Percentiles rank a stretch among this genome's conserved stretches.
Conservation (phyloP, 92 coral and sea anemone genomes). For the Zoanthus gigantus region DNA sequence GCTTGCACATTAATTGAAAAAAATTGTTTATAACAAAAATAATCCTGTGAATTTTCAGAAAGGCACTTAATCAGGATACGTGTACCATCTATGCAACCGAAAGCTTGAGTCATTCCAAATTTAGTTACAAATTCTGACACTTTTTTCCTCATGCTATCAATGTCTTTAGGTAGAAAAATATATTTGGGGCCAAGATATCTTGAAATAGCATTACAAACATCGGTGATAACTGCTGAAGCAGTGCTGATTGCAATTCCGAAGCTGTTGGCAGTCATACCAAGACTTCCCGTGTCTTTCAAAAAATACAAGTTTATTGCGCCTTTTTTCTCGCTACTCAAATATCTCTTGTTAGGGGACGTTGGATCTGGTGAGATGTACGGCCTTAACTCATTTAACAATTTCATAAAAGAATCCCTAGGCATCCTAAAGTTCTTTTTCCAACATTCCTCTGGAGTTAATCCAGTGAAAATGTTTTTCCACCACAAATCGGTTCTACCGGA, state of each 20-base stretch:
- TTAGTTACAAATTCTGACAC: slow-evolving; percentile 64
- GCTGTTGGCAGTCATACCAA: slow-evolving; percentile 72
- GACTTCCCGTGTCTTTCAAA: slow-evolving; percentile 68
- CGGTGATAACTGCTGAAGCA: slow-evolving; percentile 59
- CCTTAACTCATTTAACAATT: slow-evolving; percentile 43
- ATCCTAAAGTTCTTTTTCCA: slow-evolving; percentile 65
- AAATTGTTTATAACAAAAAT: slow-evolving; percentile 61
- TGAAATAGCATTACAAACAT: slow-evolving; percentile 61
- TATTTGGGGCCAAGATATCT: background rate
- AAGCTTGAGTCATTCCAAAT: slow-evolving; percentile 63
- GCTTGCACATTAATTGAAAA: background rate
- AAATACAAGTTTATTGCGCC: slow-evolving; percentile 60
- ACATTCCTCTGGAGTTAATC: slow-evolving; percentile 41
- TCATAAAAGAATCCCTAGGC: slow-evolving; percentile 47
- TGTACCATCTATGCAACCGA: slow-evolving; percentile 66
- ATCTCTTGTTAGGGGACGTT: slow-evolving; percentile 53
- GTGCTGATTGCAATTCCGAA: slow-evolving; percentile 66
- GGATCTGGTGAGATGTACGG: slow-evolving; percentile 27
- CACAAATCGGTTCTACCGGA: slow-evolving; percentile 43
- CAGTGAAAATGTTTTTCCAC: slow-evolving; percentile 57
- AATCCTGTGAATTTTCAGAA: slow-evolving; percentile 63
- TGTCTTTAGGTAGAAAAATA: background rate
- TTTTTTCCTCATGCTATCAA: background rate
- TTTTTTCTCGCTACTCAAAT: slow-evolving; percentile 60
- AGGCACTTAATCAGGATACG: slow-evolving; percentile 58